These are phyloP conservation scores for Scortum barcoo DNA, from an alignment of 2,113 vertebrate genomes.

Conservation along the genomic window DNA sequence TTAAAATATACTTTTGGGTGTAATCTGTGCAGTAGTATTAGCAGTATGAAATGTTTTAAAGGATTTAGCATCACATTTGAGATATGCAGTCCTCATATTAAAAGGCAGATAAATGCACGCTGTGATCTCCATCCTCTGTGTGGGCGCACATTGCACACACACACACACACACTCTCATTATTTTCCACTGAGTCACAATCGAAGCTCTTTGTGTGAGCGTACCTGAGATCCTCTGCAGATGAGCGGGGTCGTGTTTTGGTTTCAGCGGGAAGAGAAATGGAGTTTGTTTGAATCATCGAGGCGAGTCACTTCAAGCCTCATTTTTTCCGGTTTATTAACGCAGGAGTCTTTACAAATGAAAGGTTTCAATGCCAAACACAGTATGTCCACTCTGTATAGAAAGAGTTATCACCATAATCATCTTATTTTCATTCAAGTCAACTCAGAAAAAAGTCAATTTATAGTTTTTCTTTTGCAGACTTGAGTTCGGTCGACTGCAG, in stretches of 20 bases:
- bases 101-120: no score
- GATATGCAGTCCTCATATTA: no score
- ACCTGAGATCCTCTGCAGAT: constrained; percentile 3
- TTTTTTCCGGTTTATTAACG: neutral
- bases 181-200: constrained; percentile 10
- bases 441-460: neutral
- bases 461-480: neutral
- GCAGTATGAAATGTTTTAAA: no score
- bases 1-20: neutral
- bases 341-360: neutral
- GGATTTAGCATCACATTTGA: neutral
- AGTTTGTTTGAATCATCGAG: neutral
- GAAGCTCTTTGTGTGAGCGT: neutral
- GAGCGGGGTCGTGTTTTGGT: neutral
- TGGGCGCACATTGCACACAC: neutral
- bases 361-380: neutral
- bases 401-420: neutral
- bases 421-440: no score
- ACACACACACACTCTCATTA: constrained; percentile 10
- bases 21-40: neutral
- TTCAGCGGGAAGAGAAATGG: constrained; percentile 16
- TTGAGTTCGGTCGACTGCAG: no score
- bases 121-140: neutral
- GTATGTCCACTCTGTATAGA: neutral
- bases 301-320: neutral